Conservation (phyloP, 2,113 vertebrate genomes). For the Turdus rufiventris region DNA sequence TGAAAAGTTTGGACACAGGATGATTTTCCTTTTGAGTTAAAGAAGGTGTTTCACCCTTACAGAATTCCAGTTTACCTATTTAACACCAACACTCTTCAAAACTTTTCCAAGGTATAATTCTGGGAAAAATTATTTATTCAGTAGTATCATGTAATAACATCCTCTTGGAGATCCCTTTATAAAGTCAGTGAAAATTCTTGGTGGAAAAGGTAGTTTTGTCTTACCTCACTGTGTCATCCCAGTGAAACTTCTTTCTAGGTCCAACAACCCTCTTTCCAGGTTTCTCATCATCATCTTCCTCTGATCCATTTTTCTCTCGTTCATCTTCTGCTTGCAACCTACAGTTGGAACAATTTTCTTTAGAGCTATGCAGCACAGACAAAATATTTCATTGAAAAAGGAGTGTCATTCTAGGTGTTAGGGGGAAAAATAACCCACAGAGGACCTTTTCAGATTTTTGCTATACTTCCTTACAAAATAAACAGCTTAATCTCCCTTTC, state of each 20-base stretch:
- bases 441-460: neutral
- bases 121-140: neutral
- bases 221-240: conserved; percentile 96
- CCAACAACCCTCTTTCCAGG: conserved; percentile 95
- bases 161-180: neutral
- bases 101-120: neutral
- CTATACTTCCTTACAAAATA: neutral
- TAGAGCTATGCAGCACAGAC: neutral
- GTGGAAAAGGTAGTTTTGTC: neutral
- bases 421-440: neutral
- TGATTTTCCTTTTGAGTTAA: neutral
- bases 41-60: neutral
- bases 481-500: neutral
- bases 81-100: neutral
- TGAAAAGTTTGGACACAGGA: neutral
- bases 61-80: neutral
- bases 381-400: neutral
- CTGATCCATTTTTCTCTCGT: conserved; percentile 90
- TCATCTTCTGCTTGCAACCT: conserved; percentile 92
- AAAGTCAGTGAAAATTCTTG: neutral
- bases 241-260: conserved; percentile 95
- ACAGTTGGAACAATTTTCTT: neutral
- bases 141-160: neutral
- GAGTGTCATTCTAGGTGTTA: neutral
- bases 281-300: conserved; percentile 97